Base-by-base conservation (phyloP, 2,888 invertebrate species). In the Rhamnusium bicolor region DNA sequence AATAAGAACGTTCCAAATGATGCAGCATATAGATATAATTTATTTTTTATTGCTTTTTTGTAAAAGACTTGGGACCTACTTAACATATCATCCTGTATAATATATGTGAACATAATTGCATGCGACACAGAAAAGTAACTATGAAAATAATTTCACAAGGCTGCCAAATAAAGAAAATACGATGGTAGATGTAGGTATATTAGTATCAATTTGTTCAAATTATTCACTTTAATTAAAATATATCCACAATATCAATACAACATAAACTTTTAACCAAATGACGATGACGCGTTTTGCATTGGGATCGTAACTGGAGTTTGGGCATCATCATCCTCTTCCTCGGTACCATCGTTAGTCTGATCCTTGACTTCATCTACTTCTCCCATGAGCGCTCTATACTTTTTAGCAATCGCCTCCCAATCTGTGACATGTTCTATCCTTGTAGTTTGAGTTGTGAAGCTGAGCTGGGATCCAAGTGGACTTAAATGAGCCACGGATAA, bases 401-500 rank as follows among this genome's bases (percentile, higher is more conserved):
- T 96, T 89, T 95, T 95, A 19, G 96, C 94, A 72, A 97, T 96
- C 1, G 93, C 90, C 83, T 96, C 95, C 97, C 97, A 97, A 86
- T 97, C 96, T 1, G 95, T 95, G 6, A 97, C 96, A 84, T 94
- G 95, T 86, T 96, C 96, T 80, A 96, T 96, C 80, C 95, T 91
- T 58, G 93, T 94, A 62, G 92, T 92, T 71, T 91, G 90, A 78
- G 93, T 93, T 84, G 92, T 93, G 88, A 96, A 95, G 84, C 96
- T 95, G 77, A 95, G 88, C 86, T 96, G 95, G 0, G 96, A 96
- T 27, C 96, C 96, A 12, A 96, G 88, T 0, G 96, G 96, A 85
- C 95, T 95, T 69, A 96, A 88, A 85, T 95, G 96, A 14, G 94
- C 94, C 47, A 95, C 94, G 0, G 95, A 95, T 19, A 96, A 88